phyloP scores from a whole-genome alignment of 1,140 invertebrate species.

The Halictus rubicundus region DNA sequence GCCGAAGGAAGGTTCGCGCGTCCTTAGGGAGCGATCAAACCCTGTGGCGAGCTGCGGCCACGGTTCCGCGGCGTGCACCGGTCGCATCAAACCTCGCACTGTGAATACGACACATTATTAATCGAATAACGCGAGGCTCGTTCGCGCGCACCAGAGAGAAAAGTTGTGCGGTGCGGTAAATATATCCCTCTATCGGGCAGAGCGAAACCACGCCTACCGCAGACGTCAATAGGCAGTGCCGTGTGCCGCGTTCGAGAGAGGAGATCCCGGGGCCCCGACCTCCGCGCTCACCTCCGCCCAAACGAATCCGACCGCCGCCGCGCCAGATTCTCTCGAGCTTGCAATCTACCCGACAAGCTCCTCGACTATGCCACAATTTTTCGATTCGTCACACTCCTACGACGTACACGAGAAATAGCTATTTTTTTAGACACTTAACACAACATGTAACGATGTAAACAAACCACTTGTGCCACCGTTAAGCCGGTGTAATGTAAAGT shows the following conservation, averaged over 20 bases:
- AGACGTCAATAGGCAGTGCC: conserved; percentile 77
- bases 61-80: conserved; percentile 60
- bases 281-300: not conserved
- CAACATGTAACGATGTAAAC: too few species aligned
- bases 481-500: too few species aligned
- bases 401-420: too few species aligned
- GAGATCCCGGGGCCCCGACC: conserved; percentile 9
- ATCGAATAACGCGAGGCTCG: conserved; percentile 65
- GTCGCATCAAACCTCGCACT: conserved; percentile 66
- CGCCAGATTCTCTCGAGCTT: not conserved
- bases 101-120: conserved; percentile 69
- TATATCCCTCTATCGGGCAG: conserved; percentile 75
- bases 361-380: too few species aligned
- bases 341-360: too few species aligned
- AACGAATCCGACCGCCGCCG: not conserved
- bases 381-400: too few species aligned
- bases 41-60: conserved; percentile 65
- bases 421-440: too few species aligned
- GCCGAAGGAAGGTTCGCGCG: conserved; percentile 19
- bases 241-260: conserved; percentile 45
- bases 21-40: conserved; percentile 57
- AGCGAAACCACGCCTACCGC: conserved; percentile 71
- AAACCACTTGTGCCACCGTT: too few species aligned
- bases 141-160: conserved; percentile 72
- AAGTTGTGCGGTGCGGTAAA: conserved; percentile 73